Evolutionary conservation across 2,888 invertebrate species (phyloP), one percentile per base, ranked within the genome.

Genomic region (Pachydiplax longipennis): DNA sequence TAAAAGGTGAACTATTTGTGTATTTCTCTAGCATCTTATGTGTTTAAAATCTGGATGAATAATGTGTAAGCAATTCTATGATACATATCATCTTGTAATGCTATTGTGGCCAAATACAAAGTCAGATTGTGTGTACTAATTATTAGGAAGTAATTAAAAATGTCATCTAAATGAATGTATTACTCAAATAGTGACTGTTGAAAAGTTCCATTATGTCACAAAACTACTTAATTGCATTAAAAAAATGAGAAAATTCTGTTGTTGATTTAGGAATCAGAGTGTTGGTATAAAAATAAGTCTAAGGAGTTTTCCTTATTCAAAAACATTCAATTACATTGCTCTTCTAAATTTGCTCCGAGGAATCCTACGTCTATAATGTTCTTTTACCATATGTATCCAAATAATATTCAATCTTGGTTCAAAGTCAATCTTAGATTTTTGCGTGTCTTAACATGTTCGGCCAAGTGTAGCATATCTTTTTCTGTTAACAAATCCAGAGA

Each of bases 61-160:
- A 87, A 87, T 31, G 37, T 37, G 35, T 61, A 87, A 61, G 87
- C 58, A 87, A 87, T 87, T 61, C 61, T 87, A 58, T 87, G 87
- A 87, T 58, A 87, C 87, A 87, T 87, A 87, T 87, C 87, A 87
- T 87, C 37, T 37, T 87, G 61, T 87, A 87, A 61, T 61, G 58
- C 37, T 37, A 87, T 58, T 87, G 35, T 87, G 87, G 58, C 87
- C 31, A 87, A 87, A 87, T 58, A 87, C 61, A 25, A 82, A 87
- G 87, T 61, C 87, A 58, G 58, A 87, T 35, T 87, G 31, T 87
- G 37, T 87, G 87, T 87, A 61, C 35, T 37, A 53, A 37, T 37
- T 35, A 61, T 61, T 61, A 87, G 58, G 53, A 58, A 61, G 18
- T 25, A 87, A 12, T 87, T 61, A 87, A 37, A 37, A 58, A 31